Percentiles rank a stretch among this genome's conserved stretches.
Evolutionary conservation across 2,797 vertebrate species (phyloP).

Genomic region (Enteromius viviparus): DNA sequence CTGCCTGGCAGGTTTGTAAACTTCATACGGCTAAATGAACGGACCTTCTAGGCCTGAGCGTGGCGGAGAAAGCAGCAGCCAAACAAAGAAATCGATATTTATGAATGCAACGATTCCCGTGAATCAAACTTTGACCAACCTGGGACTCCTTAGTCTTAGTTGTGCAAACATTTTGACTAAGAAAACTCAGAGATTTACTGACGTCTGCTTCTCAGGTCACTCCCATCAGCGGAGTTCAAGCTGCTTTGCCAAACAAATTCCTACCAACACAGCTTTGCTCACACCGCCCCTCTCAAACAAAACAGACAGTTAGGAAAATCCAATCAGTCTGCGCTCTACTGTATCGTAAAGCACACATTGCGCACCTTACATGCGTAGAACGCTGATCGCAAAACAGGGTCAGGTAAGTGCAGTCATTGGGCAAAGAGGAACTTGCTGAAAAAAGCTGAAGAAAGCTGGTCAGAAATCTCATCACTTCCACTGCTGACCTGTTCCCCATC

Average conservation of each 20-base stretch:
- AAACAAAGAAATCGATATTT: background rate
- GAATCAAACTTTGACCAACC: slow-evolving; percentile 12
- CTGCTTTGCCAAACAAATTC: slow-evolving; percentile 76
- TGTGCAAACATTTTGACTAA: slow-evolving; percentile 33
- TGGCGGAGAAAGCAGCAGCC: background rate
- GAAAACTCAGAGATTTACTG: slow-evolving; percentile 65
- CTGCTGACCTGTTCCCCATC: slow-evolving; percentile 36
- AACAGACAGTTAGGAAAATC: slow-evolving; percentile 78
- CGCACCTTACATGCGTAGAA: background rate
- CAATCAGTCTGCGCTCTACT: slow-evolving; percentile 8
- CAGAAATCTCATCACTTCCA: slow-evolving; percentile 49
- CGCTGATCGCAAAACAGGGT: background rate
- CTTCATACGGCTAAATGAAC: slow-evolving; percentile 30
- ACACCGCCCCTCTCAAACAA: slow-evolving; percentile 77
- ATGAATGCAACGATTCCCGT: slow-evolving; percentile 2
- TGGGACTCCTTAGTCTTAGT: slow-evolving; percentile 4
- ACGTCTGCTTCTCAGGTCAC: slow-evolving; percentile 69
- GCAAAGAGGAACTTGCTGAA: slow-evolving; percentile 35
- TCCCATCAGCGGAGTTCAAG: slow-evolving; percentile 70
- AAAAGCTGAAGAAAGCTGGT: slow-evolving; percentile 34
- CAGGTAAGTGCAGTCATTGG: slow-evolving; percentile 1
- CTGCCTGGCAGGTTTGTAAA: slow-evolving; percentile 55
- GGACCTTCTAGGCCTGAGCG: slow-evolving; percentile 6
- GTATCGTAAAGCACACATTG: background rate
- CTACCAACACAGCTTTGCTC: slow-evolving; percentile 55